phyloP scores from a whole-genome alignment of 2,797 vertebrate species.

The Harpagifer antarcticus region DNA sequence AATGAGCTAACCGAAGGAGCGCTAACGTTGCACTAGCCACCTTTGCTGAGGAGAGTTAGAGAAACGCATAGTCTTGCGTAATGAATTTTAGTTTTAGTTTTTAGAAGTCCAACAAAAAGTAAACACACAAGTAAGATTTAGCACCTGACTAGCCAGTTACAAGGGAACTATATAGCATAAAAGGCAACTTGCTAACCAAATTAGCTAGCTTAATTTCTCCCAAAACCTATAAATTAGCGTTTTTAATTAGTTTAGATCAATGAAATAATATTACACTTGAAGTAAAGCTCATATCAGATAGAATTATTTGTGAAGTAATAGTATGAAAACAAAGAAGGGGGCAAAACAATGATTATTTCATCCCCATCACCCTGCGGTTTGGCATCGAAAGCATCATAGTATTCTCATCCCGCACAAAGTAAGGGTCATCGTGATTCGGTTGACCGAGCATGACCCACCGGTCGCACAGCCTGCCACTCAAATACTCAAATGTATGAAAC shows the following conservation, averaged over 20 bases:
- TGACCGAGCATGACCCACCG: conserved; percentile 55
- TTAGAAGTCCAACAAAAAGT: neutral
- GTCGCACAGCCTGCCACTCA: conserved; percentile 65
- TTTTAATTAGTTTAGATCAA: neutral
- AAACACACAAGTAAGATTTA: neutral
- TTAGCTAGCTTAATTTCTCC: neutral
- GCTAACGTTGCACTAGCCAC: rapidly evolving
- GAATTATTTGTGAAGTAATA: neutral
- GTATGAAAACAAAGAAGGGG: conserved; percentile 3
- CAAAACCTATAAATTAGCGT: neutral
- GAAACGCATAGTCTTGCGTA: neutral
- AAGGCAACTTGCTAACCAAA: neutral
- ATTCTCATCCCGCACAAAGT: conserved; percentile 64
- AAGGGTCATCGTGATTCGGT: conserved; percentile 50
- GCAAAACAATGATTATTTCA: neutral
- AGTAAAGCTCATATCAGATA: neutral
- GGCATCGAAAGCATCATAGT: conserved; percentile 63
- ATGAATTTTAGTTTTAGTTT: too few relatives aligned
- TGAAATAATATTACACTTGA: neutral
- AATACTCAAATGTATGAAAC: conserved; percentile 70
- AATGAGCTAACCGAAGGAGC: neutral
- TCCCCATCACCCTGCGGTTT: conserved; percentile 15
- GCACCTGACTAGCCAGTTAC: too few relatives aligned
- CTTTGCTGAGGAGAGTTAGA: neutral
- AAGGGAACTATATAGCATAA: neutral